Evolutionary conservation across 1,140 invertebrate species (phyloP).

Genomic region (Thalassaphorura encarpata): DNA sequence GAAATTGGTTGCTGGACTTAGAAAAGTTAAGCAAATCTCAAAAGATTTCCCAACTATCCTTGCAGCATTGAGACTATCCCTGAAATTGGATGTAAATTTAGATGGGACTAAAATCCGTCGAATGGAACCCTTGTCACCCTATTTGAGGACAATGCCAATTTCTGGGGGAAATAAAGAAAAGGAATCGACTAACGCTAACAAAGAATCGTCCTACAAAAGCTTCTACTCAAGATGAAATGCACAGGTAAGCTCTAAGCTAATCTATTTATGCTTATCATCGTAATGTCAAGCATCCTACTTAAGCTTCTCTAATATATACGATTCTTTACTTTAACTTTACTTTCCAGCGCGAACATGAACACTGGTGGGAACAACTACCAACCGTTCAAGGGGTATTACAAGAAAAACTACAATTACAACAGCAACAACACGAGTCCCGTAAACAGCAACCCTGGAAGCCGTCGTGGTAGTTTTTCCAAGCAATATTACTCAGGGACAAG

Average conservation of each 20-base stretch:
- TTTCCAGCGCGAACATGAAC: no score
- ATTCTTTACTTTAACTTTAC: no score
- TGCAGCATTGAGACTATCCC: slow-evolving; percentile 46
- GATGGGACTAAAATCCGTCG: slow-evolving; percentile 81
- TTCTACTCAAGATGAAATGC: no score
- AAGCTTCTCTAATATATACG: no score
- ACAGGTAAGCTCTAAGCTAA: no score
- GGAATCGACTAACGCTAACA: slow-evolving; percentile 12
- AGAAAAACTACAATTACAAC: slow-evolving; percentile 5
- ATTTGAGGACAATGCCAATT: slow-evolving; percentile 71
- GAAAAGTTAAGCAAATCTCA: slow-evolving; percentile 81
- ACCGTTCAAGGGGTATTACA: background rate
- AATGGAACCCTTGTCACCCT: slow-evolving; percentile 69
- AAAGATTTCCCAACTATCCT: slow-evolving; percentile 72
- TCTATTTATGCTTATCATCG: no score
- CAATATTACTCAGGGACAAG: slow-evolving; percentile 10
- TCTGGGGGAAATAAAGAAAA: slow-evolving; percentile 16
- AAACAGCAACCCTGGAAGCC: slow-evolving; percentile 16
- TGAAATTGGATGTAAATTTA: slow-evolving; percentile 78
- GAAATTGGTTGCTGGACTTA: slow-evolving; percentile 86
- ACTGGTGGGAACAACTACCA: no score
- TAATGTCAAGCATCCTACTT: no score
- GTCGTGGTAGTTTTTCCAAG: slow-evolving; percentile 21
- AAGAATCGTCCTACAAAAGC: no score
- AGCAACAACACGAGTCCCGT: slow-evolving; percentile 10